phyloP scores from a whole-genome alignment of 2,113 vertebrate species.

The Anoplopoma fimbria region DNA sequence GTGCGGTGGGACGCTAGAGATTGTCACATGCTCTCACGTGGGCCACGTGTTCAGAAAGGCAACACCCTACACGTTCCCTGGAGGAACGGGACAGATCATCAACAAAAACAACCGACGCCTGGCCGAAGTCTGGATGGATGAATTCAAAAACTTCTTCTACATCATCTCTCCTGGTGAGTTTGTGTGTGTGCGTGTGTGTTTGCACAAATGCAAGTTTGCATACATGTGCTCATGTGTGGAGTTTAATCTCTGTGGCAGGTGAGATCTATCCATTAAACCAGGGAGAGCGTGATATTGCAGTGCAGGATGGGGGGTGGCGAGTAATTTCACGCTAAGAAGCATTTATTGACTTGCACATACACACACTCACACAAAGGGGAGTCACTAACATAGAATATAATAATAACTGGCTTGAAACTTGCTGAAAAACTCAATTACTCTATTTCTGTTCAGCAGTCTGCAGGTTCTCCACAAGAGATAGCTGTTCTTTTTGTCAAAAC shows the following conservation, averaged over 20 bases:
- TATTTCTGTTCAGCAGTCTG: neutral
- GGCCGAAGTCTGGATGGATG: conserved; percentile 99
- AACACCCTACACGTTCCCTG: conserved; percentile 98
- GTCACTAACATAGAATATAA: neutral
- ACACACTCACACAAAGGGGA: conserved; percentile 15
- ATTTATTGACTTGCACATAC: conserved; percentile 60
- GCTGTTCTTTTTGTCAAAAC: neutral
- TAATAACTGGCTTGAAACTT: neutral
- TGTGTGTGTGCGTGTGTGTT: neutral
- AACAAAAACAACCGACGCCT: conserved; percentile 99
- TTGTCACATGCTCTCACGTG: conserved; percentile 98
- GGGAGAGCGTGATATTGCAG: conserved; percentile 69
- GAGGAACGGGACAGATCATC: conserved; percentile 98
- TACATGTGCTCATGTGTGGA: conserved; percentile 36
- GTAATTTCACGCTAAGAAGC: conserved; percentile 79
- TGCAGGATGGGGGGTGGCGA: conserved; percentile 38
- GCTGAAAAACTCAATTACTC: neutral
- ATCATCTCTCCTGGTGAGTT: conserved; percentile 98
- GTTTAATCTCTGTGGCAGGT: conserved; percentile 62
- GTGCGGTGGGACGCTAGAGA: conserved; percentile 97
- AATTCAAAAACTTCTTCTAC: conserved; percentile 99
- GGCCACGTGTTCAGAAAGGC: conserved; percentile 99
- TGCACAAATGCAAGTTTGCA: conserved; percentile 19
- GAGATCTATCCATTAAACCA: conserved; percentile 71
- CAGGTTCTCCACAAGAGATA: neutral